Conservation (phyloP, 2,888 invertebrate genomes). For the Drosophila silvestris region DNA sequence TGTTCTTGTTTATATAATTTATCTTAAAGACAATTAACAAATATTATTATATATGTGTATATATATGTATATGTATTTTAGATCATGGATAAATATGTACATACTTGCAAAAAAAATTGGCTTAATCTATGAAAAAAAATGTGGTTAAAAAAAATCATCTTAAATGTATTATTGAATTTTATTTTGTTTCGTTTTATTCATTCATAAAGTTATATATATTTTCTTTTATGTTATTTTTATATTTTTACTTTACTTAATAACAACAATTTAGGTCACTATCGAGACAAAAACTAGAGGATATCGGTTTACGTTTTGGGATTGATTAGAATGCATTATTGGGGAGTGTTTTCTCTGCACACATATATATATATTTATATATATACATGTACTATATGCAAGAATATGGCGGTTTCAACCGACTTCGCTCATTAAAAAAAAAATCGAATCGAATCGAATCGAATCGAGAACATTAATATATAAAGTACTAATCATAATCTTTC, state of each 20-base stretch:
- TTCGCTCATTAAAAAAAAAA: conserved; percentile 35
- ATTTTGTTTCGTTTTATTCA: neutral
- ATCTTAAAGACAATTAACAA: conserved; percentile 78
- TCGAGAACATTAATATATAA: neutral
- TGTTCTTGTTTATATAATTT: conserved; percentile 56
- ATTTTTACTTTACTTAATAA: conserved; percentile 42
- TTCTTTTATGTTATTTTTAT: conserved; percentile 7
- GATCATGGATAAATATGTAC: conserved; percentile 56
- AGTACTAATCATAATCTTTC: neutral
- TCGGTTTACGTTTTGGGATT: conserved; percentile 47
- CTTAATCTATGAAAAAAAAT: conserved; percentile 55
- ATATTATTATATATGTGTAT: conserved; percentile 52
- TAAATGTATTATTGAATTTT: conserved; percentile 36
- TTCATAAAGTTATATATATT: conserved; percentile 5
- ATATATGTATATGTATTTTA: conserved; percentile 27
- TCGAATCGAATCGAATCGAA: neutral
- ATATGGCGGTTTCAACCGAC: conserved; percentile 55
- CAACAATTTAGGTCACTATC: conserved; percentile 55
- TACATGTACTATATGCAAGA: conserved; percentile 26
- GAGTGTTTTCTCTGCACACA: conserved; percentile 10
- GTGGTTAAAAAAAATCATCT: conserved; percentile 35
- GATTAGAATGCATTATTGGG: conserved; percentile 55
- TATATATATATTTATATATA: conserved; percentile 11
- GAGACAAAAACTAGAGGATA: conserved; percentile 56
- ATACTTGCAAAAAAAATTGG: conserved; percentile 68